phyloP scores from a whole-genome alignment of 1,140 invertebrate species.

The Pristionchus pacificus region DNA sequence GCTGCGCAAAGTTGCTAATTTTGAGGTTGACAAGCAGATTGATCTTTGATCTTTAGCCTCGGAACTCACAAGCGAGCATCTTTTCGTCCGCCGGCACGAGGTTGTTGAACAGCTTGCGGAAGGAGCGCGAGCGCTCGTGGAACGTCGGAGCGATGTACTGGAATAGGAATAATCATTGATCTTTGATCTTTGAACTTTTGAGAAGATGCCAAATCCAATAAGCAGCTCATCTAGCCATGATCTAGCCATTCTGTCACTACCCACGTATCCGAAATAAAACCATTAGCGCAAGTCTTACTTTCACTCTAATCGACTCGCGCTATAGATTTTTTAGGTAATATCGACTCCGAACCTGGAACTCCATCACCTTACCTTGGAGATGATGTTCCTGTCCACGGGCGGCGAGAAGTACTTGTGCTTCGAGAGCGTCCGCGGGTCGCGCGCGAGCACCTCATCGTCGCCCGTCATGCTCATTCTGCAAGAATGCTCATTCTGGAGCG shows the following conservation, averaged over 20 bases:
- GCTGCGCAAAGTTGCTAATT: not conserved
- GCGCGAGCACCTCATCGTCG: no score
- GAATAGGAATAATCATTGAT: not conserved
- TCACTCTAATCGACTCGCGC: no score
- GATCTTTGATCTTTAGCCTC: not conserved
- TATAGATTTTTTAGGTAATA: no score
- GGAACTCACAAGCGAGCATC: conserved; percentile 26
- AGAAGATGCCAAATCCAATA: no score
- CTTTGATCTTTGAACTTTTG: not conserved
- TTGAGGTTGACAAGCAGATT: not conserved
- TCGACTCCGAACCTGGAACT: not conserved
- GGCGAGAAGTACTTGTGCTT: not conserved
- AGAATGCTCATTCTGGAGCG: no score
- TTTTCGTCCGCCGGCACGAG: conserved; percentile 17
- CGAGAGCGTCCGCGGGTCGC: not conserved
- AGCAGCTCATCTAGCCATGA: no score
- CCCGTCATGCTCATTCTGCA: no score
- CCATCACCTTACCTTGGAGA: not conserved
- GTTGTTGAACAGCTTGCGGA: conserved; percentile 22
- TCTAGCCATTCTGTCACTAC: no score
- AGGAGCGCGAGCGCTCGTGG: conserved; percentile 21
- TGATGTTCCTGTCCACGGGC: not conserved
- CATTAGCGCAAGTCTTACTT: no score
- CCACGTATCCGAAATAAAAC: no score
- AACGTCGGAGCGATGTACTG: conserved; percentile 22